Conservation (phyloP, 2,113 vertebrate genomes). For the Falco punctatus region DNA sequence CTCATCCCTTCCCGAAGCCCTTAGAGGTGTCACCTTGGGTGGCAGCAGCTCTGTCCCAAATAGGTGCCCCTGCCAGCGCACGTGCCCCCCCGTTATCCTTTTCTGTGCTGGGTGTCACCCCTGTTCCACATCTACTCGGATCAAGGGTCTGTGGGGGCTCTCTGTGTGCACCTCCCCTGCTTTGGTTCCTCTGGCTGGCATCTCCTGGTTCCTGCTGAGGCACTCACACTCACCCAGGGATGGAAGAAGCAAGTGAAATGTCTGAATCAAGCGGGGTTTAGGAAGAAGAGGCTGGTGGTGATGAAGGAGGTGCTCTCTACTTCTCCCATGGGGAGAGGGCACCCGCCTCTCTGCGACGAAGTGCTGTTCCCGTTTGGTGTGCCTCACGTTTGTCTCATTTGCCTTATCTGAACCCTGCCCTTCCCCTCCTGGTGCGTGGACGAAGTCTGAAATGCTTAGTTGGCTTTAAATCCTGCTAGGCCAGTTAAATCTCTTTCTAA, state of each 20-base stretch:
- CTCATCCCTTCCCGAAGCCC: accelerated
- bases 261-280: not conserved
- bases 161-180: not conserved
- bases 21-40: not conserved
- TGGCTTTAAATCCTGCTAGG: slow-evolving; percentile 34
- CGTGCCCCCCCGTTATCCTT: accelerated
- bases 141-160: accelerated
- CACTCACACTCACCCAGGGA: accelerated
- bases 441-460: not conserved
- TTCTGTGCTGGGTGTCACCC: accelerated
- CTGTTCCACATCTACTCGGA: accelerated
- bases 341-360: not conserved
- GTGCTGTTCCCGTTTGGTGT: not conserved
- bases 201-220: not conserved
- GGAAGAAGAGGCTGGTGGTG: not conserved
- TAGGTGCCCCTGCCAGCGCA: accelerated
- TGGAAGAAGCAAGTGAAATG: not conserved
- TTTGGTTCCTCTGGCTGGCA: not conserved
- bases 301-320: not conserved
- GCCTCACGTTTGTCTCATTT: not conserved
- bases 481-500: not conserved
- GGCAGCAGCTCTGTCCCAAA: not conserved
- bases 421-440: not conserved
- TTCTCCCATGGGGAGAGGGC: accelerated
- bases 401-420: slow-evolving; percentile 18